Evolutionary conservation across 2,113 vertebrate species (phyloP).

Genomic region (Caranx melampygus): DNA sequence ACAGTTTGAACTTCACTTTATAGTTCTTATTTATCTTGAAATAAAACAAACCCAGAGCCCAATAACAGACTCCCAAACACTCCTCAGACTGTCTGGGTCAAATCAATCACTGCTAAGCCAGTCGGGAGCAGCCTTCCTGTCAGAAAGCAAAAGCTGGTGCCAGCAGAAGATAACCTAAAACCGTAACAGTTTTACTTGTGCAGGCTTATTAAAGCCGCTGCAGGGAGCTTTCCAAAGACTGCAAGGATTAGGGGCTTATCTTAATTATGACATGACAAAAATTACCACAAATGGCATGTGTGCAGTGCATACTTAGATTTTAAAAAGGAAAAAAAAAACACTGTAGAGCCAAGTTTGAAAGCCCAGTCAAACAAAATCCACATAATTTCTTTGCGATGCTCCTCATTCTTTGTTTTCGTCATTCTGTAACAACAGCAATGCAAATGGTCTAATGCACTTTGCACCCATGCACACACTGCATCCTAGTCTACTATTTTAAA

Average conservation of each 20-base stretch:
- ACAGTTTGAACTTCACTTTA: not conserved
- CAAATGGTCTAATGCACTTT: not conserved
- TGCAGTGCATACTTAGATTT: not conserved
- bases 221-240: not conserved
- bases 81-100: conserved; percentile 18
- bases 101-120: conserved; percentile 29
- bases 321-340: not conserved
- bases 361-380: not conserved
- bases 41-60: conserved; percentile 18
- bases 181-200: conserved; percentile 5
- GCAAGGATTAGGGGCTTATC: not conserved
- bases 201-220: conserved; percentile 2
- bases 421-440: not conserved
- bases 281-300: not conserved
- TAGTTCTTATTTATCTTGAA: not conserved
- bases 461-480: not conserved
- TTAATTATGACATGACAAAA: not conserved
- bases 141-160: conserved; percentile 28
- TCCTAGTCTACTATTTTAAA: not conserved
- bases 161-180: conserved; percentile 14
- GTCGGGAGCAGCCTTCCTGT: conserved; percentile 8
- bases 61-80: conserved; percentile 14
- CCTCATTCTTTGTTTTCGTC: not conserved
- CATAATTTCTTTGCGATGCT: not conserved
- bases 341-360: not conserved